Base-by-base conservation (phyloP, 2,113 vertebrate genomes). In the Felis chaus region DNA sequence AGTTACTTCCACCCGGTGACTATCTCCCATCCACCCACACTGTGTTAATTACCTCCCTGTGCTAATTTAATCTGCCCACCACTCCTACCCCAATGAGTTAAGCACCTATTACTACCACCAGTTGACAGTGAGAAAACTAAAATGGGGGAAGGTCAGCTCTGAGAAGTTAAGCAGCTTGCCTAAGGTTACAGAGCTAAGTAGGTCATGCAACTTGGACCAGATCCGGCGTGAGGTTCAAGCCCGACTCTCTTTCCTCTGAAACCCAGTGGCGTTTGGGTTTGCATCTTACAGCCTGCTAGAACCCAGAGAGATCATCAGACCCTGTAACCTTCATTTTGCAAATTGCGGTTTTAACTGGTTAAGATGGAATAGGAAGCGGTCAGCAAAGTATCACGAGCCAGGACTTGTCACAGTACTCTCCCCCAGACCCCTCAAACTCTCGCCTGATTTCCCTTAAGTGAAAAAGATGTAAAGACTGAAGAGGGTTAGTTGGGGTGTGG, bases 401-500 rank as follows among this genome's bases (percentile, higher is more conserved):
- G 25, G 45, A 87, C 61, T 68, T 66, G 14, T 63, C n/a, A 39
- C 33, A 78, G 45, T 29, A 50, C 12, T 61, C 11, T 39, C 76
- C 18, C 3, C 5, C 41, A 21, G 0, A 10, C 2, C 15, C 19
- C 31, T 63, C 2, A 50, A 95, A 89, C 15, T 83, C 61, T 84
- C 45, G 23, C 27, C 48, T 95, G 53, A 89, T 78, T 87, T 85
- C 36, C 89, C 45, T 68, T 61, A 74, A 79, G n/a, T 39, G n/a
- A 48, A 94, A 93, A 95, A 90, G 21, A 45, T n/a, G 48, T 79
- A 48, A 82, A 96, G 33, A 55, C 7, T 65, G 33, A 48, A 92
- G 16, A 85, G 23, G 29, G 15, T 66, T 31, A 18, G 0, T 1
- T 68, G 21, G 27, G 18, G 4, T 81, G 50, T 61, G 66, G 4